These are phyloP conservation scores for Mylabris sibirica DNA, from an alignment of 2,888 invertebrate genomes.

Conservation along the genomic window DNA sequence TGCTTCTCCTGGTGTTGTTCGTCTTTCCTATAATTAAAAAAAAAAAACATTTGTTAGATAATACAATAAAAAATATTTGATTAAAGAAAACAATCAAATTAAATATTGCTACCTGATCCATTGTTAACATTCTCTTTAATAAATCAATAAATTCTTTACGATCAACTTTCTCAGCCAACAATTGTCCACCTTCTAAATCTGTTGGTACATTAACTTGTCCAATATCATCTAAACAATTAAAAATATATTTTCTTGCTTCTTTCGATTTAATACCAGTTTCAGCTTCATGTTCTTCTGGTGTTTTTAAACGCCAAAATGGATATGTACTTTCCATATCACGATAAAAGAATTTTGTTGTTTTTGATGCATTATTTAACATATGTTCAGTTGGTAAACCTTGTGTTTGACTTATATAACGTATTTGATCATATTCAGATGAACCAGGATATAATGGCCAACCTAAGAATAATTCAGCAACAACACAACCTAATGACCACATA, in stretches of 20 bases:
- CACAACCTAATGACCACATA: slow-evolving; percentile 99
- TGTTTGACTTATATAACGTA: slow-evolving; percentile 81
- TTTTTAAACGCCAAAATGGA: slow-evolving; percentile 88
- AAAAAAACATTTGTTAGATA: slow-evolving; percentile 23
- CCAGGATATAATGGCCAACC: slow-evolving; percentile 99
- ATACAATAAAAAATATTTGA: slow-evolving; percentile 19
- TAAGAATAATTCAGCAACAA: slow-evolving; percentile 97
- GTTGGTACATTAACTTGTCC: slow-evolving; percentile 95
- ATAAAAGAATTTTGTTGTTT: slow-evolving; percentile 98
- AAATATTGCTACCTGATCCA: slow-evolving; percentile 84
- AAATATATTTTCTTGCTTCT: slow-evolving; percentile 99
- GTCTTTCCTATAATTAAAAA: slow-evolving; percentile 85
- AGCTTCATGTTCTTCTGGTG: slow-evolving; percentile 97
- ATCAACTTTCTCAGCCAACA: slow-evolving; percentile 96
- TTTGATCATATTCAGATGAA: slow-evolving; percentile 98
- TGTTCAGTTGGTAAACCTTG: slow-evolving; percentile 95
- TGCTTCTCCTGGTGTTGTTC: slow-evolving; percentile 96
- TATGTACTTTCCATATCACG: slow-evolving; percentile 91
- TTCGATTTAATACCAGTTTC: slow-evolving; percentile 98
- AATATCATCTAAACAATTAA: slow-evolving; percentile 99
- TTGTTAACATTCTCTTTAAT: slow-evolving; percentile 96
- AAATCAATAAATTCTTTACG: slow-evolving; percentile 97
- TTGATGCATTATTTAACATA: slow-evolving; percentile 96
- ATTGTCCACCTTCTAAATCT: slow-evolving; percentile 96
- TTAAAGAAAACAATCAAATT: slow-evolving; percentile 25